Evolutionary conservation across 2,797 vertebrate genomes (phyloP).

Genomic region (Epinephelus coioides): DNA sequence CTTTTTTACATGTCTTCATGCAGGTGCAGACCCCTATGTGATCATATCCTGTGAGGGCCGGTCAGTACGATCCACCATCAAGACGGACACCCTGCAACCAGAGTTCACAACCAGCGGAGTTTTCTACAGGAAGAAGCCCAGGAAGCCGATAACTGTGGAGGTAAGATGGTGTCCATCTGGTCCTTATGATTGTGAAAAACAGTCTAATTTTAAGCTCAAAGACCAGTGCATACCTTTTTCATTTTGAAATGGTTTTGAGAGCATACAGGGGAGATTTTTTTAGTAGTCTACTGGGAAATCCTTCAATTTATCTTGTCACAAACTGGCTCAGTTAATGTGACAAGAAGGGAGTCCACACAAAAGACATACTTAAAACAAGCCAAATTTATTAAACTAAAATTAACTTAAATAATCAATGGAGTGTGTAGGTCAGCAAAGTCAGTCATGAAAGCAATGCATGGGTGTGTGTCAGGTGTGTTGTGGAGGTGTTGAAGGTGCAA

Average conservation of each 20-base stretch:
- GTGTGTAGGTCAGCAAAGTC: too few species aligned
- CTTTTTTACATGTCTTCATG: slow-evolving; percentile 4
- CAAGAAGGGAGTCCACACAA: too few species aligned
- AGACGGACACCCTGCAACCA: slow-evolving; percentile 83
- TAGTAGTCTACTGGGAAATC: not conserved
- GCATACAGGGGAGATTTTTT: not conserved
- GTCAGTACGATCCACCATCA: slow-evolving; percentile 82
- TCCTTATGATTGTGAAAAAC: slow-evolving; percentile 1
- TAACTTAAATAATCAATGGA: too few species aligned
- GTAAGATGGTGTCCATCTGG: slow-evolving; percentile 75
- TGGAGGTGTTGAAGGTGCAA: too few species aligned
- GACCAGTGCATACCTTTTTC: not conserved
- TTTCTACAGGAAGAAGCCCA: slow-evolving; percentile 91
- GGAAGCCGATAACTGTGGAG: slow-evolving; percentile 91
- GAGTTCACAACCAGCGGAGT: slow-evolving; percentile 88
- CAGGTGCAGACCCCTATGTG: slow-evolving; percentile 93
- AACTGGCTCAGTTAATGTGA: too few species aligned
- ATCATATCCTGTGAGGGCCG: slow-evolving; percentile 91
- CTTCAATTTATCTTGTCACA: too few species aligned
- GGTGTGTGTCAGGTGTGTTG: too few species aligned
- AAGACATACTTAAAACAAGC: too few species aligned
- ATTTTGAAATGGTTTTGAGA: not conserved
- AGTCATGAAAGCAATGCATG: too few species aligned
- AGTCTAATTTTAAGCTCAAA: not conserved
- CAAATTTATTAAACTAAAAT: too few species aligned